Evolutionary conservation across 2,113 vertebrate species (phyloP), one percentile per base, ranked within the genome.

Genomic region (Xenopus laevis): DNA sequence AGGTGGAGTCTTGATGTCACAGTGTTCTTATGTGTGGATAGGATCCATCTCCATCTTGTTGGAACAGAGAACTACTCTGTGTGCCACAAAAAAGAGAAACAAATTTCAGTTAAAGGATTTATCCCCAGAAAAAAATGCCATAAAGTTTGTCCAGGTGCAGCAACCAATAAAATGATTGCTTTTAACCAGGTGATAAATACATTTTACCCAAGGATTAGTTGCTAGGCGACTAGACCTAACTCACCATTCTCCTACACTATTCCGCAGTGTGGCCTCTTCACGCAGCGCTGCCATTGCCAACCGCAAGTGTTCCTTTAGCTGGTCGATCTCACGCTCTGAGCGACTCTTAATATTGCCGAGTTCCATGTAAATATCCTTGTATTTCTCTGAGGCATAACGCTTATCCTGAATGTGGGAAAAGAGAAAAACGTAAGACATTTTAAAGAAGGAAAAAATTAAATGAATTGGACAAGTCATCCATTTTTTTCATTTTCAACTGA

Each of bases 281-380:
- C 92, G 91, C 80, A 99, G 88, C n/a, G 97, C 96, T 0, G 92
- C 93, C 93, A 96, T 91, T 52, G 96, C 94, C 60, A 99, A 87
- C 75, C 90, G 94, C 81, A 99, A 82, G 77, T 97, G 96, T 78
- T 99, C 96, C 85, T 93, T 94, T 65, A 99, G 91, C 80, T 91
- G 92, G 83, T 94, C 91, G 0, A 98, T 93, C 89, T 99, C 97
- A 1, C 90, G 84, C 82, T 98, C 95, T 0, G 90, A 98, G n/a
- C 92, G 90, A 9, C 89, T 90, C 84, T 94, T 98, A 63, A 97
- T 91, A 82, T 91, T 89, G 64, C 90, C 95, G 84, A 98, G 86
- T 84, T 99, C 95, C 77, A 90, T 88, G 0, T 92, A 93, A 53
- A 95, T 87, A 0, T 96, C 93, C 4, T 92, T 89, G 77, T 94